phyloP scores from a whole-genome alignment of 2,113 vertebrate species.

The Chlorodrepanis virens region DNA sequence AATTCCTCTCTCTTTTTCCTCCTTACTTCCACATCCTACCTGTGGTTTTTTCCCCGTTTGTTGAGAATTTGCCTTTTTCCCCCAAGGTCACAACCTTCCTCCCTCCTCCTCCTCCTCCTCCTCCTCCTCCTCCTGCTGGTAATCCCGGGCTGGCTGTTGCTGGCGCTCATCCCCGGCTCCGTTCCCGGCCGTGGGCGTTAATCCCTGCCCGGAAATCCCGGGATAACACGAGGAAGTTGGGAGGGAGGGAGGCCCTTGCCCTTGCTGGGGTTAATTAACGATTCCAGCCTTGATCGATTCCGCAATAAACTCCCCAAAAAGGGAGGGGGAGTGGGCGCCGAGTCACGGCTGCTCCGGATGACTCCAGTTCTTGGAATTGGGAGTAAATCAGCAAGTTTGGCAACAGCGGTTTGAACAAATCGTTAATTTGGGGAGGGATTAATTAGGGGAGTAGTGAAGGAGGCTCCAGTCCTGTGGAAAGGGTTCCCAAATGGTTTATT shows the following conservation, averaged over 20 bases:
- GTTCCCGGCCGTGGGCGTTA: neutral
- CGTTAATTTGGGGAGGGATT: neutral
- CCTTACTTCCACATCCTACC: too few relatives aligned
- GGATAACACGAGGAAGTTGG: neutral
- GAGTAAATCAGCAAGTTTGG: neutral
- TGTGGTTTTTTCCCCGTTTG: neutral
- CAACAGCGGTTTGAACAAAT: accelerated
- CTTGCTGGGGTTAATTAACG: neutral
- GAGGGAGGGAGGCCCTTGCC: neutral
- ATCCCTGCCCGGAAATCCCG: neutral
- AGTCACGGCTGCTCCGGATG: neutral
- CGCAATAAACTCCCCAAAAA: neutral
- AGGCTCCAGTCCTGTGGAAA: neutral
- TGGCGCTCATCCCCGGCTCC: neutral
- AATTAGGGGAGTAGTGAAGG: neutral
- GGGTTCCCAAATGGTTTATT: neutral
- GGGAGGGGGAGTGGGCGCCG: neutral
- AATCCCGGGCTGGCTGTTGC: neutral
- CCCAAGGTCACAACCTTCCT: neutral
- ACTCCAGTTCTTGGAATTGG: neutral
- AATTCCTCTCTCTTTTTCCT: neutral
- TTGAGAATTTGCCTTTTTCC: neutral
- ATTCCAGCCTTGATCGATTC: neutral
- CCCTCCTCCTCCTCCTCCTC: neutral
- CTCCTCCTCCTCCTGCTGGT: neutral